A percentile compares a stretch with the other conserved stretches of the same genome.
Evolutionary conservation across 2,113 vertebrate species (phyloP).

Genomic region (Scalopus aquaticus): DNA sequence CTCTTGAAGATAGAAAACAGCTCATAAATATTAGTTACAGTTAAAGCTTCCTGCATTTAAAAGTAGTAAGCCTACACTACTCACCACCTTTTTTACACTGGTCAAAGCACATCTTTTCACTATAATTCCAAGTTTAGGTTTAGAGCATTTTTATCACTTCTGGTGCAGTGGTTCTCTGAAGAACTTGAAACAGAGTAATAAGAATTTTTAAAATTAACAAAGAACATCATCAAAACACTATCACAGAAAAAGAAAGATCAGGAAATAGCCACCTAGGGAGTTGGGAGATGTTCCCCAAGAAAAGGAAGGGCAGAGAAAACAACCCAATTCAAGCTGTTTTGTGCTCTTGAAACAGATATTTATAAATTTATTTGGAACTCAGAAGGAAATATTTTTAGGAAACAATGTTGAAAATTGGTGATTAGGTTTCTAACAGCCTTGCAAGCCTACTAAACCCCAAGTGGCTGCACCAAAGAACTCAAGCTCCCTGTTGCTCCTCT

Average conservation of each 20-base stretch:
- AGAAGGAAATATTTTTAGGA: background rate
- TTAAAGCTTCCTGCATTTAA: slow-evolving; percentile 16
- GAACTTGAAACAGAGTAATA: background rate
- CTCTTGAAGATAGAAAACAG: background rate
- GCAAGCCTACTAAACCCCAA: background rate
- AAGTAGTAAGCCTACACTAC: background rate
- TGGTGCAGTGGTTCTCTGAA: background rate
- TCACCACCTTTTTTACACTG: background rate
- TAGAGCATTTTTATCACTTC: background rate
- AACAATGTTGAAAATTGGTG: background rate
- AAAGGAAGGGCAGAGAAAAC: background rate
- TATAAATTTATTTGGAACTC: background rate
- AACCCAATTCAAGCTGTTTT: background rate
- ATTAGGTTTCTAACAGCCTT: background rate
- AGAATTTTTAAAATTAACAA: background rate
- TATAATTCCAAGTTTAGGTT: background rate
- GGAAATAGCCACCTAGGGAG: background rate
- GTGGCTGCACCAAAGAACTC: background rate
- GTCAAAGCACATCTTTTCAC: background rate
- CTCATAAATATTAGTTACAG: slow-evolving; percentile 1
- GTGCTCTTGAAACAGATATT: background rate
- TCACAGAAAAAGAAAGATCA: background rate
- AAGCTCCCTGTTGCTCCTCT: background rate
- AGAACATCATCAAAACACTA: background rate
- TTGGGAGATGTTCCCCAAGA: background rate